Percentiles rank a stretch among this genome's conserved stretches.
These are phyloP conservation scores for Gerosis bhagava DNA, from an alignment of 2,888 invertebrate species.

Conservation along the genomic window DNA sequence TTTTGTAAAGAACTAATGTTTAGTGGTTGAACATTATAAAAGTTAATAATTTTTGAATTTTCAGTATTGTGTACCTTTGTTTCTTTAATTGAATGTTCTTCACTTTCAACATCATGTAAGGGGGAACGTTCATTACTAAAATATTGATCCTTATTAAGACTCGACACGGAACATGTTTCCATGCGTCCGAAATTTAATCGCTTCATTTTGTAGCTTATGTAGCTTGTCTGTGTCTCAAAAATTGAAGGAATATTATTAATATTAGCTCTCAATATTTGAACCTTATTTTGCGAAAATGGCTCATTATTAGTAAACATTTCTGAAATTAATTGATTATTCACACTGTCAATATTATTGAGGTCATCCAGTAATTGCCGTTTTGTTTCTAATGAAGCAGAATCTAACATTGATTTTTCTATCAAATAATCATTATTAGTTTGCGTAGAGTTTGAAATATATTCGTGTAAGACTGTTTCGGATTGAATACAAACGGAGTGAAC, in stretches of 20 bases:
- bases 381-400: neutral
- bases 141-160: conserved; percentile 33
- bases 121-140: too few relatives aligned
- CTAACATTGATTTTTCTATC: conserved; percentile 6
- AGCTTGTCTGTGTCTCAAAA: conserved; percentile 48
- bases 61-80: conserved; percentile 25
- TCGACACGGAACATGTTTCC: conserved; percentile 54
- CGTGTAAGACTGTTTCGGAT: neutral
- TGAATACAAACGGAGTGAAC: conserved; percentile 12
- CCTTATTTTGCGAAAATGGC: conserved; percentile 44
- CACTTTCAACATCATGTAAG: too few relatives aligned
- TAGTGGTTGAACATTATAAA: conserved; percentile 47
- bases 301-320: conserved; percentile 34
- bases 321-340: too few relatives aligned
- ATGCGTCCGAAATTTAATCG: conserved; percentile 47
- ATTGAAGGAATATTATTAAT: conserved; percentile 48
- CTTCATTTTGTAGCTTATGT: conserved; percentile 57
- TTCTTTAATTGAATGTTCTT: too few relatives aligned
- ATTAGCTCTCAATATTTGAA: conserved; percentile 53
- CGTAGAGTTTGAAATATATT: neutral
- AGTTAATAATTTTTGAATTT: conserved; percentile 44
- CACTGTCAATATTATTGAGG: too few relatives aligned
- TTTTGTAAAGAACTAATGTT: conserved; percentile 44
- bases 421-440: conserved; percentile 21
- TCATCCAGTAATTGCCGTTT: neutral